These are phyloP conservation scores for Lobophora halterata DNA, from an alignment of 2,888 invertebrate genomes.

Conservation along the genomic window DNA sequence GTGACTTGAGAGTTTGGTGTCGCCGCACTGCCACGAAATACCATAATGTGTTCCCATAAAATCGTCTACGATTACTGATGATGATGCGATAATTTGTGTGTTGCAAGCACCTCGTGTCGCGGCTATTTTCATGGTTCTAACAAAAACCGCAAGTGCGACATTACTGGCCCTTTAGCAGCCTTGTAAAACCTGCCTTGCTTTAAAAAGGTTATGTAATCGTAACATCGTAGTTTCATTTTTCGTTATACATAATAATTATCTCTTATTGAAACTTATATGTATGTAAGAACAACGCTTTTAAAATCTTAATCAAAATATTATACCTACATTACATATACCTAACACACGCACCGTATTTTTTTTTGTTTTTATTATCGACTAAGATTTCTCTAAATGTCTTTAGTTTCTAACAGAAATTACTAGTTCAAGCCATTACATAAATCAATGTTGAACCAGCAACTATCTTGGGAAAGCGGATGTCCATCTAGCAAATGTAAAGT, in stretches of 20 bases:
- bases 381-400: too few species aligned
- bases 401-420: constrained; percentile 1
- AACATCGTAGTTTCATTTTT: too few species aligned
- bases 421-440: constrained; percentile 17
- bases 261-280: too few species aligned
- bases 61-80: constrained; percentile 37
- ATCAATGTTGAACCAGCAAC: constrained; percentile 25
- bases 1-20: constrained; percentile 57
- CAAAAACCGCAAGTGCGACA: constrained; percentile 39
- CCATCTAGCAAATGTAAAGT: constrained; percentile 60
- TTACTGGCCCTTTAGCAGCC: constrained; percentile 28
- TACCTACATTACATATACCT: constrained; percentile 9
- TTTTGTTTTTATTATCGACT: too few species aligned
- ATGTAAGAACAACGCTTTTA: too few species aligned
- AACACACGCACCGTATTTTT: too few species aligned
- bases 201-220: too few species aligned
- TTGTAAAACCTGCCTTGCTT: too few species aligned
- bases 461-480: constrained; percentile 61
- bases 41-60: constrained; percentile 56
- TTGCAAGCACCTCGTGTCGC: constrained; percentile 30
- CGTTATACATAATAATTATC: too few species aligned
- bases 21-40: constrained; percentile 43
- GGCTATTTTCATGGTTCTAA: constrained; percentile 18
- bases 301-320: too few species aligned
- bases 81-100: constrained; percentile 28